Conservation (phyloP, 2,113 vertebrate genomes). For the Nothobranchius kuhntae region DNA sequence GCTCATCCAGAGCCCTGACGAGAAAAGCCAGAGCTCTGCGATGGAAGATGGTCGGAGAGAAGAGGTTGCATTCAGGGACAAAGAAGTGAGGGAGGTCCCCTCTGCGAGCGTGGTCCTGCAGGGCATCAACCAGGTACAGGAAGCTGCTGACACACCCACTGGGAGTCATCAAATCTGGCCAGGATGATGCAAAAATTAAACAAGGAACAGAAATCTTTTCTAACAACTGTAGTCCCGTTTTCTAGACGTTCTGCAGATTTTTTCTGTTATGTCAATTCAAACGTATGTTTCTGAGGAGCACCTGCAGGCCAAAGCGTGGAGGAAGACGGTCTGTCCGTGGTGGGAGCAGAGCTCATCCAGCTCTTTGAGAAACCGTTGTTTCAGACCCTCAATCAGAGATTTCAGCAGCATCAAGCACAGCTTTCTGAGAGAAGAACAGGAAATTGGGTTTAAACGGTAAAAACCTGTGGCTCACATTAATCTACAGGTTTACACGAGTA, state of each 20-base stretch:
- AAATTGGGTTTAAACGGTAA: too few relatives aligned
- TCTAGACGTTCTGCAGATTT: too few relatives aligned
- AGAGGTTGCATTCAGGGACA: constrained; percentile 66
- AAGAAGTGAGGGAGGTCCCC: constrained; percentile 74
- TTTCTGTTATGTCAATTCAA: too few relatives aligned
- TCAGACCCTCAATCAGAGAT: constrained; percentile 64
- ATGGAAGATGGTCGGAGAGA: constrained; percentile 52
- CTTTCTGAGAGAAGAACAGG: constrained; percentile 39
- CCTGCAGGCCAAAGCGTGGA: constrained; percentile 65
- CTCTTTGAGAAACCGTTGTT: constrained; percentile 59
- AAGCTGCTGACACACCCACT: constrained; percentile 63
- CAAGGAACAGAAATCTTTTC: neutral
- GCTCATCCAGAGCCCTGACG: constrained; percentile 51
- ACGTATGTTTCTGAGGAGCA: neutral
- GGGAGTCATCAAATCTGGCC: constrained; percentile 41
- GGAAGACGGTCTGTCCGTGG: constrained; percentile 72
- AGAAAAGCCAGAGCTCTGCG: constrained; percentile 60
- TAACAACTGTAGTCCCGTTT: too few relatives aligned
- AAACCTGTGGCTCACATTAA: too few relatives aligned
- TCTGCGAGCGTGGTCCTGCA: constrained; percentile 47
- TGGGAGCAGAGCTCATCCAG: constrained; percentile 66
- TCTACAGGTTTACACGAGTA: too few relatives aligned
- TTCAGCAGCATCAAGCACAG: constrained; percentile 65
- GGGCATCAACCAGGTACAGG: constrained; percentile 55
- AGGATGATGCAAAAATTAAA: neutral